Percentiles rank a stretch among this genome's conserved stretches.
Conservation (phyloP, 2,113 vertebrate species). For the Malurus alboscapulatus region DNA sequence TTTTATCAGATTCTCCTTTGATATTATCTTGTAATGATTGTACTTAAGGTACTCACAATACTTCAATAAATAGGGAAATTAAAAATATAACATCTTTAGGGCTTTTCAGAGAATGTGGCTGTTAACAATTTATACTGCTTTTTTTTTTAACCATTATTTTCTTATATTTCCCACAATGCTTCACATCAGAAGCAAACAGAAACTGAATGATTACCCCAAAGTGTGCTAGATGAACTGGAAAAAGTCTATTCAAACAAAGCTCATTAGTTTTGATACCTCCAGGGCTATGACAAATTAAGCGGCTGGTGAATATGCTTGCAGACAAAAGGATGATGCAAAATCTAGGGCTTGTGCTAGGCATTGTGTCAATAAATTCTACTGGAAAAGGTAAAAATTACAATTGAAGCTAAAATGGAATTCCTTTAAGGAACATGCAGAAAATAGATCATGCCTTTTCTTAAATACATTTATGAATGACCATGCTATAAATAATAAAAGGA, state of each 20-base stretch:
- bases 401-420: constrained; percentile 75
- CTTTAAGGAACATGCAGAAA: constrained; percentile 70
- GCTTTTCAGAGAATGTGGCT: constrained; percentile 67
- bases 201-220: constrained; percentile 90
- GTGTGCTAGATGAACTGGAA: constrained; percentile 92
- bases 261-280: constrained; percentile 90
- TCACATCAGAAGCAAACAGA: constrained; percentile 81
- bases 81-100: constrained; percentile 74
- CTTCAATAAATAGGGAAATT: constrained; percentile 72
- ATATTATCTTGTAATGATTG: constrained; percentile 66
- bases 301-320: constrained; percentile 81
- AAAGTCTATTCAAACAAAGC: constrained; percentile 92
- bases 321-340: constrained; percentile 79
- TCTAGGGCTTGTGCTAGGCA: constrained; percentile 70
- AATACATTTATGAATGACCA: constrained; percentile 56
- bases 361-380: constrained; percentile 81
- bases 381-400: constrained; percentile 77
- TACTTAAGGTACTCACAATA: constrained; percentile 67
- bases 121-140: constrained; percentile 72
- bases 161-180: constrained; percentile 81
- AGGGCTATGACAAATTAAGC: constrained; percentile 88
- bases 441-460: constrained; percentile 71
- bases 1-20: constrained; percentile 67
- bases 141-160: constrained; percentile 78
- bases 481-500: constrained; percentile 52